phyloP scores from a whole-genome alignment of 1,140 invertebrate species.

The Camponotus vicinus region DNA sequence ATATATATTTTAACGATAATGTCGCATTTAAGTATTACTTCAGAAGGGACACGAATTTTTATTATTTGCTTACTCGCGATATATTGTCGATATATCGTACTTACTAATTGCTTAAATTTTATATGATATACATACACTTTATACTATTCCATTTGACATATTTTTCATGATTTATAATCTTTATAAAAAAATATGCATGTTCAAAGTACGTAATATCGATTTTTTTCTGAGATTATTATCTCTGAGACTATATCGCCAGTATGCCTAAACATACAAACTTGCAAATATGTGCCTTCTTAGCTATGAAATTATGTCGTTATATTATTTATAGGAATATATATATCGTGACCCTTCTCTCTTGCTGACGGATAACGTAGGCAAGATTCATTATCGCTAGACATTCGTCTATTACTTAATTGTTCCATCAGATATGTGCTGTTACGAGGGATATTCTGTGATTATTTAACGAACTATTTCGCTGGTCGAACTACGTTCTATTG shows the following conservation, averaged over 20 bases:
- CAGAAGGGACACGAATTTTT: slow-evolving; percentile 43
- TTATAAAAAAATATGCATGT: background rate
- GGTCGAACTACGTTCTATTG: slow-evolving; percentile 60
- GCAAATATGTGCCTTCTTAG: slow-evolving; percentile 23
- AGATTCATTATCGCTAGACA: slow-evolving; percentile 44
- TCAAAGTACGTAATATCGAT: background rate
- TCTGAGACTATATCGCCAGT: slow-evolving; percentile 16
- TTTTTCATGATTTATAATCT: background rate
- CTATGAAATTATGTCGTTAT: slow-evolving; percentile 32
- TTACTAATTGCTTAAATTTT: slow-evolving; percentile 27
- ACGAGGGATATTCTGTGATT: slow-evolving; percentile 67
- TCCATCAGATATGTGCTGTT: slow-evolving; percentile 58
- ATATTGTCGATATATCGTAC: slow-evolving; percentile 25
- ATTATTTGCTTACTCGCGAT: slow-evolving; percentile 32
- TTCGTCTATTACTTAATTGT: slow-evolving; percentile 59
- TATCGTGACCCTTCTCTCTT: slow-evolving; percentile 41
- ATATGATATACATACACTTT: background rate
- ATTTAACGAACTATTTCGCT: slow-evolving; percentile 65
- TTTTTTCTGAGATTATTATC: background rate
- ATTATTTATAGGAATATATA: slow-evolving; percentile 27
- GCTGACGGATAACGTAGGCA: slow-evolving; percentile 29
- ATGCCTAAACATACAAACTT: slow-evolving; percentile 3
- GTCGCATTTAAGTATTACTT: background rate
- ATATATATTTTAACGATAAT: slow-evolving; percentile 31
- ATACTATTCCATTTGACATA: too few relatives aligned